Evolutionary conservation across 2,113 vertebrate species (phyloP), one percentile per base, ranked within the genome.

Genomic region (Rallus limicola): DNA sequence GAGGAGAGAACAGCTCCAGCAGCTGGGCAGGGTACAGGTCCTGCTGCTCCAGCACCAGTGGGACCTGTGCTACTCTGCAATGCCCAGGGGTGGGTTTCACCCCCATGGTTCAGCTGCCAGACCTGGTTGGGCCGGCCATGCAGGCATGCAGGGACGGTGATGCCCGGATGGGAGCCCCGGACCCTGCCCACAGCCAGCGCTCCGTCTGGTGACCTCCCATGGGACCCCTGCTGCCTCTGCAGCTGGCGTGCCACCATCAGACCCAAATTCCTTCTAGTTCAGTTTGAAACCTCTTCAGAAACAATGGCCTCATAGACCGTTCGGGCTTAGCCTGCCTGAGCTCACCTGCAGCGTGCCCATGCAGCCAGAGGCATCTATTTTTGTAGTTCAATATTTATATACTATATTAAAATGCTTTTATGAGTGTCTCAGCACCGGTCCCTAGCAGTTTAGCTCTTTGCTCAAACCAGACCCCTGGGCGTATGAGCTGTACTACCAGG

Each of bases 351-450:
- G 80, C 17, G 63, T 62, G 55, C 77, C 89, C 84, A 0, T 24
- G 82, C 84, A 83, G 93, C 76, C 92, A 95, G 93, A 96, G 81
- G 86, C 77, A 77, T 95, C 94, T 96, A 95, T 97, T 97, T 97
- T 97, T 97, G 93, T 95, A 96, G 95, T 75, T 94, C 69, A 64
- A 42, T 87, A 91, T 95, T 96, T 96, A 82, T 96, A 93, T 84
- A 74, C 77, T 70, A 42, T 83, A 95, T 93, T 86, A 67, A 96
- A 95, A 89, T 48, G 91, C 94, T 96, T 92, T 91, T 91, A 91
- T 3, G 65, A 95, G 89, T 56, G 78, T 97, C 81, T 70, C 38
- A 52, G 91, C 75, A 75, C 17, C 86, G 48, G 74, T 65, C 19
- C 18, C 81, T 70, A 84, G 83, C 42, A 48, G 48, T 48, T 48